A percentile compares a stretch with the other conserved stretches of the same genome.
Conservation (phyloP, 2,797 vertebrate species). For the Hoplostethus mediterraneus region DNA sequence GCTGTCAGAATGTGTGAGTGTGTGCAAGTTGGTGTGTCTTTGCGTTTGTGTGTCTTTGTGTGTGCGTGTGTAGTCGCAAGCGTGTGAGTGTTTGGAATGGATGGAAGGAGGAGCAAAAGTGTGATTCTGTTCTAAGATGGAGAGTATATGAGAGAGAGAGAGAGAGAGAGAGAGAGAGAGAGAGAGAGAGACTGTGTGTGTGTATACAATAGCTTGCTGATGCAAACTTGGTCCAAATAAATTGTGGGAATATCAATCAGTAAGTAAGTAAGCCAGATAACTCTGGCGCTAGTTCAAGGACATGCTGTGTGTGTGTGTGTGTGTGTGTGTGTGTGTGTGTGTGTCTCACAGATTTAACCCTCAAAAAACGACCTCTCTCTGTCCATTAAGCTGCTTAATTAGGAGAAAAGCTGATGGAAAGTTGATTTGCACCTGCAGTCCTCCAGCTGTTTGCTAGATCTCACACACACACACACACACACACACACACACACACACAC, state of each 20-base stretch:
- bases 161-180: slow-evolving; percentile 26
- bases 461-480: background rate
- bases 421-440: background rate
- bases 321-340: slow-evolving; percentile 5
- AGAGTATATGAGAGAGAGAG: background rate
- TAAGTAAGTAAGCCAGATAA: too few relatives aligned
- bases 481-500: slow-evolving; percentile 31
- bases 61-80: background rate
- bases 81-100: slow-evolving; percentile 3
- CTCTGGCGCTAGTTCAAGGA: too few relatives aligned
- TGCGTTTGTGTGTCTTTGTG: slow-evolving; percentile 9
- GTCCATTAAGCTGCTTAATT: slow-evolving; percentile 69
- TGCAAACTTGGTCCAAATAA: too few relatives aligned
- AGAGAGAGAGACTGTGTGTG: background rate
- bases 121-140: background rate
- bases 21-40: background rate
- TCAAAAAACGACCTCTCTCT: too few relatives aligned
- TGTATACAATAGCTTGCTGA: too few relatives aligned
- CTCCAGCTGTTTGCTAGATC: too few relatives aligned
- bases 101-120: background rate
- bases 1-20: background rate
- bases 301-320: background rate
- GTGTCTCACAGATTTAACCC: background rate
- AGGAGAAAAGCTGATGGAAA: slow-evolving; percentile 48
- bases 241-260: too few relatives aligned